Evolutionary conservation across 2,113 vertebrate species (phyloP), one percentile per base, ranked within the genome.

Genomic region (Odontesthes bonariensis): DNA sequence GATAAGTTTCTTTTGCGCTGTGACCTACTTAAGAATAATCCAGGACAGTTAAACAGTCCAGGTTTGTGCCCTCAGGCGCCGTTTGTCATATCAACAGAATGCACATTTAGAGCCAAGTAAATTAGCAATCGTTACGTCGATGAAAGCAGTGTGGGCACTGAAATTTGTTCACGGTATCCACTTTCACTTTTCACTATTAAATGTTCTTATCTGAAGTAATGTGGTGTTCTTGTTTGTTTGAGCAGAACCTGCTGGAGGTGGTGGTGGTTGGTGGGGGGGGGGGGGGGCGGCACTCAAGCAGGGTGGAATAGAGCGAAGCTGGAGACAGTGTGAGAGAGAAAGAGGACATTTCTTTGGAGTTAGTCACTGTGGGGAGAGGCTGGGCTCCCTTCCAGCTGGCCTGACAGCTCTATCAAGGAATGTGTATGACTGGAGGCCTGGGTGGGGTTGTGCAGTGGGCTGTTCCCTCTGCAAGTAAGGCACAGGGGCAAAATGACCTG

Each of bases 381-480:
- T 86, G 89, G 94, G 94, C 94, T 78, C 70, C 62, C 71, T 91
- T 94, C 94, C 93, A 93, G 92, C 89, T 94, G 92, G 94, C 90
- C 88, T 91, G 88, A 87, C 81, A 42, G 93, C 85, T 92, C 88
- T 92, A 91, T 93, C 87, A 92, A 93, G 87, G 93, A 95, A 95
- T 95, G 92, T 86, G 86, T 93, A 85, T 91, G 92, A 93, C 93
- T 93, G 70, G 88, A 93, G 92, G 91, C 88, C 92, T 87, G 94
- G 94, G 93, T 93, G 92, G 93, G 93, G 94, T 86, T 64, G 58
- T 66, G 73, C 78, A 65, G 77, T 55, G 69, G 69, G 76, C 74
- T 77, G n/a, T 77, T 82, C 83, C 79, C 75, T 84, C 16, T 72
- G 75, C 62, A 69, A 88, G 85, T 69, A 80, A 64, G 70, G 62